Percentiles rank a stretch among this genome's conserved stretches.
Evolutionary conservation across 2,888 invertebrate genomes (phyloP).

Genomic region (Eristalis arbustorum): DNA sequence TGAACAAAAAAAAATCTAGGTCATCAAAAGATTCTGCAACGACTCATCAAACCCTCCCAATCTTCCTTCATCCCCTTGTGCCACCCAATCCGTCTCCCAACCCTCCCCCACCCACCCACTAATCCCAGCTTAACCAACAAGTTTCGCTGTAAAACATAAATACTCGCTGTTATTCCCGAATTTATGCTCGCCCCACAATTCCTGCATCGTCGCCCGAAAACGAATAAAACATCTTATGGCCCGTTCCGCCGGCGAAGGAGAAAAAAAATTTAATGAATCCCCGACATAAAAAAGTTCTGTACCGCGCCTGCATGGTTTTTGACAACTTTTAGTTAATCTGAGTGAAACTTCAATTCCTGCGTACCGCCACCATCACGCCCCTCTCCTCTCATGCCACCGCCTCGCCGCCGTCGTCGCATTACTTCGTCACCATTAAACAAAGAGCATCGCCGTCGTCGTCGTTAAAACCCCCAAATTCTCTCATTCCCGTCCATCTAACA

Average conservation of each 20-base stretch:
- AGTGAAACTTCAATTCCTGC: slow-evolving; percentile 23
- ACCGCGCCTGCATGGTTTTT: slow-evolving; percentile 4
- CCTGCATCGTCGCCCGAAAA: neutral
- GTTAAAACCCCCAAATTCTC: neutral
- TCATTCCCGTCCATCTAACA: neutral
- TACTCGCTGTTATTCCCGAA: neutral
- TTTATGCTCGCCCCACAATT: neutral
- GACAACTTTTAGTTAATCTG: slow-evolving; percentile 39
- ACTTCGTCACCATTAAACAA: slow-evolving; percentile 35
- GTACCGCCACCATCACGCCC: no score
- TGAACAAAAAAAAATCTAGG: neutral
- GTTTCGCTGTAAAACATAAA: slow-evolving; percentile 32
- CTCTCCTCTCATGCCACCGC: no score
- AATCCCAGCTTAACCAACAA: slow-evolving; percentile 37
- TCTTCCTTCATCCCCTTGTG: neutral
- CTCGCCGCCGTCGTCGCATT: neutral
- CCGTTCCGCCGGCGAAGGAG: neutral
- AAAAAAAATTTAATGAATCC: slow-evolving; percentile 3
- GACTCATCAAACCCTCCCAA: neutral
- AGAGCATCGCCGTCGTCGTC: slow-evolving; percentile 12
- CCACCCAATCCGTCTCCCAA: neutral
- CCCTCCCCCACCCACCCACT: neutral
- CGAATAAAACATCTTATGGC: slow-evolving; percentile 28
- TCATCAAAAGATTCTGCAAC: neutral
- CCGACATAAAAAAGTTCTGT: slow-evolving; percentile 35